Evolutionary conservation across 1,140 invertebrate genomes (phyloP).

Genomic region (Panagrolaimus sp.): DNA sequence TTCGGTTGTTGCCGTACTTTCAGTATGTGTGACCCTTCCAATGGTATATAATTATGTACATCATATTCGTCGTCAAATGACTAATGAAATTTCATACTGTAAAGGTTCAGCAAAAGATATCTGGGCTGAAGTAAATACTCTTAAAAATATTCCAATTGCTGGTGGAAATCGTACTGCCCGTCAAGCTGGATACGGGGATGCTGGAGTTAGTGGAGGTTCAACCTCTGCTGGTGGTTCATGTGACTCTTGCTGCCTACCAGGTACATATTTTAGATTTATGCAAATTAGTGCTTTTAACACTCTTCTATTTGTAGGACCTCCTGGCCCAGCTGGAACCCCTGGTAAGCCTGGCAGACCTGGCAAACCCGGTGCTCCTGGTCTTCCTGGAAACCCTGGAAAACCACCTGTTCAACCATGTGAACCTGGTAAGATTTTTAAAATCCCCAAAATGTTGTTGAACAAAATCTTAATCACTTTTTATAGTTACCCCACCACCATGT

Average conservation of each 20-base stretch:
- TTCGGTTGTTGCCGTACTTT: conserved; percentile 48
- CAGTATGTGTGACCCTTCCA: conserved; percentile 50
- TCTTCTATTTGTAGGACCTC: conserved; percentile 17
- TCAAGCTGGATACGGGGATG: conserved; percentile 46
- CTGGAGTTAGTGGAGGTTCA: conserved; percentile 32
- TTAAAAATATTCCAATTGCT: conserved; percentile 51
- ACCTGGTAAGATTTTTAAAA: no score
- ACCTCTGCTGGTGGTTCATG: conserved; percentile 36
- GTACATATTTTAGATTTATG: conserved; percentile 21
- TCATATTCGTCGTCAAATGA: conserved; percentile 43
- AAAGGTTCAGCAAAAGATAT: conserved; percentile 60
- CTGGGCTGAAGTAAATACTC: conserved; percentile 55
- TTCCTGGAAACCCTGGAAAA: conserved; percentile 41
- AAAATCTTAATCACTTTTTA: conserved; percentile 28
- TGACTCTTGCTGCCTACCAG: conserved; percentile 46
- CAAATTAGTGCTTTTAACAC: neutral
- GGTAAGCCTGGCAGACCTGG: conserved; percentile 34
- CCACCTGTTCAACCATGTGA: conserved; percentile 36
- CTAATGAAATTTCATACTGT: conserved; percentile 51
- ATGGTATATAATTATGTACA: conserved; percentile 58
- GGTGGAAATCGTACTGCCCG: conserved; percentile 49
- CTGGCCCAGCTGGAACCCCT: conserved; percentile 43
- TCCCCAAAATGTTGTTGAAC: no score
- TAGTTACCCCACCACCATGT: conserved; percentile 45
- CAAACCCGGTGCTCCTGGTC: conserved; percentile 34